Evolutionary conservation across 2,888 invertebrate species (phyloP).

Genomic region (Anoncus sp.): DNA sequence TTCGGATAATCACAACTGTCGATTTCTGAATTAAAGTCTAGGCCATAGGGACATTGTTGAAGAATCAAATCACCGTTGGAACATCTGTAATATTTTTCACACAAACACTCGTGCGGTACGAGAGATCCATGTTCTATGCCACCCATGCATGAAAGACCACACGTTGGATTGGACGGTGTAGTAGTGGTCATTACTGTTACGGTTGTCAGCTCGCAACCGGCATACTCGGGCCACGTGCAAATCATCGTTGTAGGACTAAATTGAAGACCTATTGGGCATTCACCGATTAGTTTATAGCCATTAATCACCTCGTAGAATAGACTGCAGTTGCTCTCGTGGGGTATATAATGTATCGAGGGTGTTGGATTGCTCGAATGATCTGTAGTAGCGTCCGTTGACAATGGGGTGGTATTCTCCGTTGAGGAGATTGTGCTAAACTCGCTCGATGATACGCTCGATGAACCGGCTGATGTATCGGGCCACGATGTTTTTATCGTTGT

Average conservation of each 20-base stretch:
- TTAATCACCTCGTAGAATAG: conserved; percentile 29
- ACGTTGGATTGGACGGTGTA: background rate
- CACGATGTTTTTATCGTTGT: background rate
- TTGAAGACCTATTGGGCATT: conserved; percentile 57
- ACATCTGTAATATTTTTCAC: conserved; percentile 68
- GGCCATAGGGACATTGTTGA: conserved; percentile 47
- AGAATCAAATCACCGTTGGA: conserved; percentile 50
- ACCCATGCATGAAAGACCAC: conserved; percentile 34
- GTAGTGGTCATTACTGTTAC: conserved; percentile 3
- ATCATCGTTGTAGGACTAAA: conserved; percentile 52
- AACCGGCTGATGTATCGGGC: background rate
- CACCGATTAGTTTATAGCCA: conserved; percentile 34
- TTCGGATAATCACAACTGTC: conserved; percentile 51
- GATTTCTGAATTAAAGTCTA: conserved; percentile 52
- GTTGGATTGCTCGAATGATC: conserved; percentile 9
- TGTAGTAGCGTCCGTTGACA: conserved; percentile 17
- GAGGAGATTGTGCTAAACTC: background rate
- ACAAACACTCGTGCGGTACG: conserved; percentile 67
- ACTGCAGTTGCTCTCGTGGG: conserved; percentile 57
- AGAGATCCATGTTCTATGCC: conserved; percentile 30
- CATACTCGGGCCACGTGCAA: conserved; percentile 64
- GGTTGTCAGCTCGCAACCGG: conserved; percentile 50
- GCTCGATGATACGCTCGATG: background rate
- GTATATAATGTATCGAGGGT: conserved; percentile 29
- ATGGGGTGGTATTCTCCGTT: conserved; percentile 4